These are phyloP conservation scores for Erebia aethiops DNA, from an alignment of 2,888 invertebrate genomes.

Conservation along the genomic window DNA sequence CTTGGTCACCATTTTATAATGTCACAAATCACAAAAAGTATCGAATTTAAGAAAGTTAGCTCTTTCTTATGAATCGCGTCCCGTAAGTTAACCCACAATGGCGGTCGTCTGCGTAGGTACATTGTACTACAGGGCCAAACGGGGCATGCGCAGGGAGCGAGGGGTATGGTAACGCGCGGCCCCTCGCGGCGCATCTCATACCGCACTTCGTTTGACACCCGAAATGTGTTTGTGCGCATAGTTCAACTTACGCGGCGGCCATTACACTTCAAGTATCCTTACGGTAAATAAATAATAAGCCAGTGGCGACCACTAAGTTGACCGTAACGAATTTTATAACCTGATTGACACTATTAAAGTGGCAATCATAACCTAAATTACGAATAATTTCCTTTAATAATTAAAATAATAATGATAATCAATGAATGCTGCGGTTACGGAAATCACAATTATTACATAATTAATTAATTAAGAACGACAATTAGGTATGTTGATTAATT, in stretches of 20 bases:
- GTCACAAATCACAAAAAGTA: neutral
- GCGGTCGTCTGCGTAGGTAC: too few species aligned
- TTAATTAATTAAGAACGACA: conserved; percentile 17
- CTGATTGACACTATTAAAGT: neutral
- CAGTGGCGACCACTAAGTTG: neutral
- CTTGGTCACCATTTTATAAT: neutral
- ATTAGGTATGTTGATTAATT: conserved; percentile 14
- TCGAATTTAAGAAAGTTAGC: neutral
- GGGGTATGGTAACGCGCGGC: too few species aligned
- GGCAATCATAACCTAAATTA: neutral
- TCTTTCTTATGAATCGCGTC: neutral
- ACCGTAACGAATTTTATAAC: neutral
- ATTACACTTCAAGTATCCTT: neutral
- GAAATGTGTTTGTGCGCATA: too few species aligned
- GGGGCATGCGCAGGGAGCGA: too few species aligned
- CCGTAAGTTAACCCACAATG: too few species aligned
- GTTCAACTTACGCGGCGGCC: too few species aligned
- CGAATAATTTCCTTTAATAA: conserved; percentile 7
- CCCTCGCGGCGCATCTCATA: too few species aligned
- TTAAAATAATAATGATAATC: conserved; percentile 14
- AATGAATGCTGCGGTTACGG: conserved; percentile 9
- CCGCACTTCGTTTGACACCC: too few species aligned
- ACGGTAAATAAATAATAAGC: neutral
- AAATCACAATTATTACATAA: conserved; percentile 17
- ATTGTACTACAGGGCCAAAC: too few species aligned